phyloP scores from a whole-genome alignment of 2,888 invertebrate genomes.

The Agonopterix subpropinquella region DNA sequence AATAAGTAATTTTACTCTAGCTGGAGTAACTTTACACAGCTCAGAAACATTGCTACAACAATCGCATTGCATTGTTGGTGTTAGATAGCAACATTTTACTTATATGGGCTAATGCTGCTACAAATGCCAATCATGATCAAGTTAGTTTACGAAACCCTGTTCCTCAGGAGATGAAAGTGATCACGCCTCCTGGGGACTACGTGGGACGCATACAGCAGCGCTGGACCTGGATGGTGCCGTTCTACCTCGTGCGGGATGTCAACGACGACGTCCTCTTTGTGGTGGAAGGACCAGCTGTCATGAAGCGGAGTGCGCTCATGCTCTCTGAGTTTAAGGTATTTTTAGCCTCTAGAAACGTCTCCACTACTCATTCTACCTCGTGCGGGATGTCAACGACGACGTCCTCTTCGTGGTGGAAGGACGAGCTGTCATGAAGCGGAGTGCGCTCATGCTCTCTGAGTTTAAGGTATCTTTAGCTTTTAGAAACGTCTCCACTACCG shows the following conservation, averaged over 20 bases:
- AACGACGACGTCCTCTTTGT: conserved; percentile 78
- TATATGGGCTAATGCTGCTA: too few species aligned
- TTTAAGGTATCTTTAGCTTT: conserved; percentile 39
- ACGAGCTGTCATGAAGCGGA: conserved; percentile 70
- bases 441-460: conserved; percentile 49
- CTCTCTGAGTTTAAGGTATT: conserved; percentile 56
- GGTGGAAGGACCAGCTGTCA: conserved; percentile 83
- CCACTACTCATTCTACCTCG: conserved; percentile 78
- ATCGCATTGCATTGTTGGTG: too few species aligned
- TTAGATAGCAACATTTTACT: too few species aligned
- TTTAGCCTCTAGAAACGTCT: too few species aligned
- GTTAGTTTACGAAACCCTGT: too few species aligned
- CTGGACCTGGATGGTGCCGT: conserved; percentile 79
- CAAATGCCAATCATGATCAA: too few species aligned
- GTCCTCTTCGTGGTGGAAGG: conserved; percentile 83
- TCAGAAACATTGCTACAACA: too few species aligned
- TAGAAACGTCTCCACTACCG: conserved; percentile 39
- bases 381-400: conserved; percentile 78
- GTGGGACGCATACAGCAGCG: conserved; percentile 83
- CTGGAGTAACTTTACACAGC: too few species aligned
- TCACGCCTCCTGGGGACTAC: conserved; percentile 81
- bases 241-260: conserved; percentile 81
- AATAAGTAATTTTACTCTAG: too few species aligned
- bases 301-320: conserved; percentile 46
- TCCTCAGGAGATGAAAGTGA: conserved; percentile 79